phyloP scores from a whole-genome alignment of 2,113 vertebrate genomes.

The Pyxicephalus adspersus region DNA sequence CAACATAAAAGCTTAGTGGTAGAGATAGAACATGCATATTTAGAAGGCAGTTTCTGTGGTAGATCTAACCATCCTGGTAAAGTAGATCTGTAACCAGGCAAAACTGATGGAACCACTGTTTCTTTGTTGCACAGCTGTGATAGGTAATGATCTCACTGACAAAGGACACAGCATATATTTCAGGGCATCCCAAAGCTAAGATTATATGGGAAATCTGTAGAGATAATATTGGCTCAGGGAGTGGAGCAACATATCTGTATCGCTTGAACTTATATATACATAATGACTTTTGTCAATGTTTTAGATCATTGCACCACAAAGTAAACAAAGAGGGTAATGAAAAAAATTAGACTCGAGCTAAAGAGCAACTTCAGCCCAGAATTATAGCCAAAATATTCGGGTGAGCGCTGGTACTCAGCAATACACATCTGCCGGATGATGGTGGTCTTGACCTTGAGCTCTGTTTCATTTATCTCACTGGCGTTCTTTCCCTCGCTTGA shows the following conservation, averaged over 20 bases:
- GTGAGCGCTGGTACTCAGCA: constrained; percentile 69
- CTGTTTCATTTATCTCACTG: constrained; percentile 63
- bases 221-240: constrained; percentile 13
- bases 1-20: not conserved
- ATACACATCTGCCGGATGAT: constrained; percentile 75
- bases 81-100: constrained; percentile 2
- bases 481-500: constrained; percentile 67
- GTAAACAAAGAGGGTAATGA: constrained; percentile 67
- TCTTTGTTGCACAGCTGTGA: not conserved
- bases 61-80: not conserved
- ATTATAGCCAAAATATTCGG: not conserved
- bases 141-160: constrained; percentile 14
- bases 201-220: constrained; percentile 26
- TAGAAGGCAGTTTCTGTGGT: not conserved
- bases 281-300: not conserved
- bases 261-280: constrained; percentile 2
- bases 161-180: constrained; percentile 21
- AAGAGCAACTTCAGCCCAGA: constrained; percentile 48
- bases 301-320: constrained; percentile 59
- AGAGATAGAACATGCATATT: not conserved
- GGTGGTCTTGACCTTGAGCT: constrained; percentile 71
- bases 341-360: constrained; percentile 58
- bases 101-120: not conserved
- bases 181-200: not conserved
- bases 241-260: constrained; percentile 20